Evolutionary conservation across 2,113 vertebrate genomes (phyloP).

Genomic region (Entomyzon cyanotis): DNA sequence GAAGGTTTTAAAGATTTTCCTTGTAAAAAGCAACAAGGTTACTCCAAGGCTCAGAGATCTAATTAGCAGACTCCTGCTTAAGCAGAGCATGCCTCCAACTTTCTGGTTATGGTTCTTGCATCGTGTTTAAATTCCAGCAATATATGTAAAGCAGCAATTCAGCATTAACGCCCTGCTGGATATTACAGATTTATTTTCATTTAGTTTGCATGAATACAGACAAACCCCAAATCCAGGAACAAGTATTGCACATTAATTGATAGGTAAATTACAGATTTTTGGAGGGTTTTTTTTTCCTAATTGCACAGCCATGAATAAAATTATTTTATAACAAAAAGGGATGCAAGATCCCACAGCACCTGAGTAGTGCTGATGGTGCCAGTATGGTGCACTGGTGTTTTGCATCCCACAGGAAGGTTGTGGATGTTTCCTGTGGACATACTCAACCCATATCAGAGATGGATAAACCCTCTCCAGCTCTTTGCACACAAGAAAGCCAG

Average conservation of each 20-base stretch:
- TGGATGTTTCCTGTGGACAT: neutral
- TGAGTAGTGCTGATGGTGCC: neutral
- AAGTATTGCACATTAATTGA: neutral
- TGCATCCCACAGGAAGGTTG: neutral
- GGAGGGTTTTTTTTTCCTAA: neutral
- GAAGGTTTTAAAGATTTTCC: constrained; percentile 21
- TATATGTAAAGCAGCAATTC: neutral
- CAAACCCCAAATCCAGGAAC: neutral
- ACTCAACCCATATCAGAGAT: neutral
- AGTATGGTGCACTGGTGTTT: neutral
- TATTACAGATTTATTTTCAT: constrained; percentile 4
- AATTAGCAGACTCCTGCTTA: constrained; percentile 49
- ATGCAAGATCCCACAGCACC: neutral
- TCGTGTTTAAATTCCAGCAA: constrained; percentile 1
- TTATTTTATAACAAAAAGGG: neutral
- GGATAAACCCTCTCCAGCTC: neutral
- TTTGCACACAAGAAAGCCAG: neutral
- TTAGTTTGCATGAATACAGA: neutral
- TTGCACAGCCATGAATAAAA: neutral
- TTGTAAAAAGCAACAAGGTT: constrained; percentile 31
- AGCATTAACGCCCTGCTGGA: neutral
- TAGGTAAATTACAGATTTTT: neutral
- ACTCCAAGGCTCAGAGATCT: constrained; percentile 28
- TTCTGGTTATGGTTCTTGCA: neutral
- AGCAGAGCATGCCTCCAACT: neutral